Evolutionary conservation across 2,113 vertebrate species (phyloP), one percentile per base, ranked within the genome.

Genomic region (Anarhynchus alexandrinus): DNA sequence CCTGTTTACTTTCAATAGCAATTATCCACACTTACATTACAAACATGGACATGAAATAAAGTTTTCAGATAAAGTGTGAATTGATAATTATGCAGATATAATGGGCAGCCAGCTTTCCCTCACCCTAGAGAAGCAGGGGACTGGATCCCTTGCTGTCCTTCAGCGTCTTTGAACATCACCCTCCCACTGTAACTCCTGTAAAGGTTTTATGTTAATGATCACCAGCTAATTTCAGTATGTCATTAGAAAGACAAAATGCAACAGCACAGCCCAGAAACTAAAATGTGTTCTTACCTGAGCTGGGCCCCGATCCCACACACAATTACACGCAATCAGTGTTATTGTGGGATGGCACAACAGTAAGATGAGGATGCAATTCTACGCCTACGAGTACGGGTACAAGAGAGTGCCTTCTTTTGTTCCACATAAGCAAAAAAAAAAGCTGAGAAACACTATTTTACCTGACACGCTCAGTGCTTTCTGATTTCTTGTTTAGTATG

Each of bases 281-380:
- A 49, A 64, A 15, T 3, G 9, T 0, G 3, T 45, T 58, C n/a
- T 64, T 38, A 59, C 6, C 43, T 9, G 34, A 45, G 34, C 47
- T 2, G 3, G 62, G 32, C 34, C 42, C 65, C 0, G 6, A 3
- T 20, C 36, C 22, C 51, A 70, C 29, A 14, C 45, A 27, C 23
- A 61, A 6, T 18, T 6, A 36, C 8, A 23, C 0, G 3, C 3
- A 0, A 25, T 11, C 52, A 29, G 27, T 2, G 3, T 27, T 49
- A 10, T 1, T 52, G 15, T n/a, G 73, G 45, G 51, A 49, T 40
- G 43, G 40, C 27, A 14, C 12, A 29, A 26, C 22, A 64, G 30
- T 4, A 17, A 36, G 42, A 29, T 20, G 71, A 71, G 26, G 27
- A 49, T n/a, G 51, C 3, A 34, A 55, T n/a, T 12, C 40, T 15